Conservation (phyloP, 2,888 invertebrate species). For the Drosophila melanosoma region DNA sequence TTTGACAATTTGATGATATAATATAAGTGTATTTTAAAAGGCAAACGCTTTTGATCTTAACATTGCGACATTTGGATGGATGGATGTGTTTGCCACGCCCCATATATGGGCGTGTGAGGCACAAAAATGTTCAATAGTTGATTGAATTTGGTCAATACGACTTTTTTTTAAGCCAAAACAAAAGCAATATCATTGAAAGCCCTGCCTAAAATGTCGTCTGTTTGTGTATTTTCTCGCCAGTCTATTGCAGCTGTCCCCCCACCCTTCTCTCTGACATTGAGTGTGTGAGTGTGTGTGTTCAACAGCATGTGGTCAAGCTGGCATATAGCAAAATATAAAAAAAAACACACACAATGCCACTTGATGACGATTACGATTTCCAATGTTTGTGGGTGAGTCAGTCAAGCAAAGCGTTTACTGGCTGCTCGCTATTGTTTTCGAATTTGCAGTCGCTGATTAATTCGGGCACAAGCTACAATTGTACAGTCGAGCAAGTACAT, state of each 20-base stretch:
- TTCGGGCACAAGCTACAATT: constrained; percentile 48
- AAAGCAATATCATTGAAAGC: constrained; percentile 48
- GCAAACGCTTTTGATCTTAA: constrained; percentile 38
- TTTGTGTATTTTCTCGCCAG: constrained; percentile 12
- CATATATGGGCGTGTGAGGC: constrained; percentile 53
- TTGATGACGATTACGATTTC: constrained; percentile 57
- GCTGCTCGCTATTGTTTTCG: constrained; percentile 35
- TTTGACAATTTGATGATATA: constrained; percentile 29
- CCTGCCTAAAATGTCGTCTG: constrained; percentile 57
- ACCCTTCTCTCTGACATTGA: constrained; percentile 41
- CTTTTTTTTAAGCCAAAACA: constrained; percentile 48
- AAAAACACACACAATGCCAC: constrained; percentile 44
- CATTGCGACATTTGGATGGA: background rate
- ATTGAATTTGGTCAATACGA: constrained; percentile 67
- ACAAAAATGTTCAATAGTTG: constrained; percentile 48
- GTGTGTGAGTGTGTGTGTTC: constrained; percentile 8
- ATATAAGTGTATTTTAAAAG: constrained; percentile 34
- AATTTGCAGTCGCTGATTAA: constrained; percentile 52
- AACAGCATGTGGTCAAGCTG: constrained; percentile 30
- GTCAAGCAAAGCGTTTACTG: constrained; percentile 34
- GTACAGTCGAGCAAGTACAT: constrained; percentile 3
- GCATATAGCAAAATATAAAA: constrained; percentile 25
- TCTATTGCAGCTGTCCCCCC: constrained; percentile 10
- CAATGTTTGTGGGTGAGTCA: constrained; percentile 65
- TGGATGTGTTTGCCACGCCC: constrained; percentile 4